Base-by-base conservation (phyloP, 2,888 invertebrate species). In the Meliscaeva auricollis region DNA sequence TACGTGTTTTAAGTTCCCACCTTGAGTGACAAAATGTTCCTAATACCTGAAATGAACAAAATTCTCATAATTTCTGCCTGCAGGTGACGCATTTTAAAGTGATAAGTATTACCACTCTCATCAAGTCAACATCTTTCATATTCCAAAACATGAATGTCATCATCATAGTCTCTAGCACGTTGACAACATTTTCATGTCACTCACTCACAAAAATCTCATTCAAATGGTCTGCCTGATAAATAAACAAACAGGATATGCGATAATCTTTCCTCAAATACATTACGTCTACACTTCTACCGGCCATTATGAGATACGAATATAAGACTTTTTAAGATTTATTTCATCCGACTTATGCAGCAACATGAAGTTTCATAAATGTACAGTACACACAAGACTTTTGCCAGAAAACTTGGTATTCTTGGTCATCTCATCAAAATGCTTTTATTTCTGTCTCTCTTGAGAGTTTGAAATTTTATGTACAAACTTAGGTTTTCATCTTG, bases 161-260 rank as follows among this genome's bases (percentile, higher is more conserved):
- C 58, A 58, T 38, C 48, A 48, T 11, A 20, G 58, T 58, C 58
- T 58, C 38, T 9, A 8, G 38, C 38, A 38, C 38, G 38, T 38
- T 58, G 58, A 58, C 38, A 58, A 58, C 20, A 38, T 35, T 58
- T 58, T 58, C 20, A 58, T 58, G 58, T 58, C 58, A 58, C 54
- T 54, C 30, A 32, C 30, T 26, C 58, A 58, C 20, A 58, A 58
- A 13, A 58, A 35, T 20, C 20, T 20, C 58, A 35, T 38, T 35
- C 58, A 20, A 38, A 58, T 54, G 11, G 54, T 32, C 32, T 54
- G 30, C 15, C 9, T 54, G 9, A 15, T 54, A 54, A 54, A 54
- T 15, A 32, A 32, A 54, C 30, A 32, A 32, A 54, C 4, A 17
- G 8, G 30, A 54, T n/a, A n/a, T 54, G 30, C 30, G 15, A 54